phyloP scores from a whole-genome alignment of 1,140 invertebrate species.

The Ceratosolen solmsi region DNA sequence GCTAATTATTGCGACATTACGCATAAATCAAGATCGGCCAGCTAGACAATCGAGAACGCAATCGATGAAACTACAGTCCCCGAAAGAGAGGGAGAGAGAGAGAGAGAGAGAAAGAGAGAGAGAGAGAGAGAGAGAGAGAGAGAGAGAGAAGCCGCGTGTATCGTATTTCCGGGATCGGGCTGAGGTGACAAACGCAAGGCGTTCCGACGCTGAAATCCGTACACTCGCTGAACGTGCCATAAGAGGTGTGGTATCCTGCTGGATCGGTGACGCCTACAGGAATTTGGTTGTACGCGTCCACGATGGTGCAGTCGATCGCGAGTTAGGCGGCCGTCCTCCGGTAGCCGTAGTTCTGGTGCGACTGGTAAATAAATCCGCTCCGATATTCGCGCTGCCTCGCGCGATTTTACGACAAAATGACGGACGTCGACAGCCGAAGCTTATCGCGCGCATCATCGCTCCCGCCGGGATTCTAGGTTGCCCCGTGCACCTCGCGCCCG shows the following conservation, averaged over 20 bases:
- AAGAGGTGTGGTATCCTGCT: too few species aligned
- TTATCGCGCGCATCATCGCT: not conserved
- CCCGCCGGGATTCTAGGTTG: conserved; percentile 7
- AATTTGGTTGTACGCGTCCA: too few species aligned
- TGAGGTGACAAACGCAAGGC: not conserved
- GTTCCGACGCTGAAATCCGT: not conserved
- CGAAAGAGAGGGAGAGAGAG: too few species aligned
- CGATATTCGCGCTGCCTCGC: not conserved
- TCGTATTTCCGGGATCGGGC: not conserved
- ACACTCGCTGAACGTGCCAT: not conserved
- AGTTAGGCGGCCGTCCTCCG: too few species aligned
- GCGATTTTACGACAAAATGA: conserved; percentile 9
- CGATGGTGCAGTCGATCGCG: too few species aligned
- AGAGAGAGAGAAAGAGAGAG: not conserved
- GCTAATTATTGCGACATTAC: conserved; percentile 2
- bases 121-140: not conserved
- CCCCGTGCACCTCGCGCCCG: not conserved
- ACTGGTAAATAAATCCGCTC: too few species aligned
- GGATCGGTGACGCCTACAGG: too few species aligned
- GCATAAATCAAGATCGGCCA: not conserved
- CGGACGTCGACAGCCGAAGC: not conserved
- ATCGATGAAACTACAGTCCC: too few species aligned
- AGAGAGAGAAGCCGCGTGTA: not conserved
- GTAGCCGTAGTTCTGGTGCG: not conserved
- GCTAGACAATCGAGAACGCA: too few species aligned